phyloP scores from a whole-genome alignment of 2,797 vertebrate genomes.

The Ceryle rudis region DNA sequence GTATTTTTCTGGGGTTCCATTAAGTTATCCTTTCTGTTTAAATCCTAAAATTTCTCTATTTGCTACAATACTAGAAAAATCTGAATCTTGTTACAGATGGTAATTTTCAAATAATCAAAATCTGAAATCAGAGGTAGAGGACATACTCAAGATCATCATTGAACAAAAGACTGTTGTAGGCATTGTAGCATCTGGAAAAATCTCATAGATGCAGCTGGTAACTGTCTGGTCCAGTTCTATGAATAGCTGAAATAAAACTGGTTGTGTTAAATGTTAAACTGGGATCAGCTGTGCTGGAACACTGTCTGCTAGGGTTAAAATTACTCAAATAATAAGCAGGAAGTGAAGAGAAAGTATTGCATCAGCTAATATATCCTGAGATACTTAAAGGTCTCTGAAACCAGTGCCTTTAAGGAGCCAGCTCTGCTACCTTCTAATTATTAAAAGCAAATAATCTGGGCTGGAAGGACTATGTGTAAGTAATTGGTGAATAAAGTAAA shows the following conservation, averaged over 20 bases:
- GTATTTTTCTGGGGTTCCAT: neutral
- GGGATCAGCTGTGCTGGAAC: neutral
- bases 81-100: neutral
- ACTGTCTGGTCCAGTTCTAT: neutral
- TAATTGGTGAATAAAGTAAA: neutral
- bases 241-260: neutral
- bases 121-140: neutral
- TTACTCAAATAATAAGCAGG: neutral
- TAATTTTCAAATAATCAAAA: neutral
- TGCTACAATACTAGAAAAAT: neutral
- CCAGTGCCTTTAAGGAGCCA: neutral
- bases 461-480: neutral
- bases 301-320: neutral
- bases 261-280: neutral
- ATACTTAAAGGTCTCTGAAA: neutral
- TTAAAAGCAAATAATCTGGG: neutral
- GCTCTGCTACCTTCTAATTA: neutral
- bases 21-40: neutral
- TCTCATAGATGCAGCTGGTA: neutral
- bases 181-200: neutral
- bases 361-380: neutral
- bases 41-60: neutral
- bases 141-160: neutral
- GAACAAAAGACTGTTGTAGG: neutral
- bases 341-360: neutral